A percentile compares a stretch with the other conserved stretches of the same genome.
Conservation (phyloP, 2,888 invertebrate species). For the Osmoderma eremita region DNA sequence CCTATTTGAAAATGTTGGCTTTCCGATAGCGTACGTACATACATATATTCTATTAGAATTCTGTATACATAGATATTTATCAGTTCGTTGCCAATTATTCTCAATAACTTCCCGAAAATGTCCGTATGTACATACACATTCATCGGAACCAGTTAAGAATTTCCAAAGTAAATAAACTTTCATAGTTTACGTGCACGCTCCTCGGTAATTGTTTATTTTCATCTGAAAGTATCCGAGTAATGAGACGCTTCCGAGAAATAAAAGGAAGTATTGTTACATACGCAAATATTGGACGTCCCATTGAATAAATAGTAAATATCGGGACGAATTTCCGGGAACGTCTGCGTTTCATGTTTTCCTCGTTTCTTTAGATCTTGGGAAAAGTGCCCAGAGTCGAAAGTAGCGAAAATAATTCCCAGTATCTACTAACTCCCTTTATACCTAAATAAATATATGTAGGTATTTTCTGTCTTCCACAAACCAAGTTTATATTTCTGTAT, state of each 20-base stretch:
- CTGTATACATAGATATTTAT: too few species aligned
- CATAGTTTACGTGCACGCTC: background rate
- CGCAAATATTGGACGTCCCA: too few species aligned
- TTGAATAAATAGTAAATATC: slow-evolving; percentile 13
- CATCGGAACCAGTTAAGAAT: slow-evolving; percentile 10
- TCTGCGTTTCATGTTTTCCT: background rate
- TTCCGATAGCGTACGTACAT: too few species aligned
- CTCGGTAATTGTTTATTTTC: slow-evolving; percentile 23
- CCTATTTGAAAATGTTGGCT: too few species aligned
- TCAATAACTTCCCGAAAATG: slow-evolving; percentile 15
- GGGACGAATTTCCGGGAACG: background rate
- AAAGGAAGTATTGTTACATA: slow-evolving; percentile 11
- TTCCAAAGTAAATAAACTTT: slow-evolving; percentile 19
- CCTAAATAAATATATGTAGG: too few species aligned
- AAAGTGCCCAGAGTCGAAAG: background rate
- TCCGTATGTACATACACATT: background rate
- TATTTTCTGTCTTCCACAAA: too few species aligned
- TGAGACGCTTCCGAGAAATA: slow-evolving; percentile 18
- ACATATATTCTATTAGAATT: too few species aligned
- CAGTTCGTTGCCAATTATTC: too few species aligned
- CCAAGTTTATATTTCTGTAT: too few species aligned
- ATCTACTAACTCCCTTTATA: too few species aligned
- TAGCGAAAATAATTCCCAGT: background rate
- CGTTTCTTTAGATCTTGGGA: background rate
- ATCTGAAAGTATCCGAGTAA: slow-evolving; percentile 7